Percentiles rank a stretch among this genome's conserved stretches.
Evolutionary conservation across 2,888 invertebrate species (phyloP).

Genomic region (Ophion ellenae): DNA sequence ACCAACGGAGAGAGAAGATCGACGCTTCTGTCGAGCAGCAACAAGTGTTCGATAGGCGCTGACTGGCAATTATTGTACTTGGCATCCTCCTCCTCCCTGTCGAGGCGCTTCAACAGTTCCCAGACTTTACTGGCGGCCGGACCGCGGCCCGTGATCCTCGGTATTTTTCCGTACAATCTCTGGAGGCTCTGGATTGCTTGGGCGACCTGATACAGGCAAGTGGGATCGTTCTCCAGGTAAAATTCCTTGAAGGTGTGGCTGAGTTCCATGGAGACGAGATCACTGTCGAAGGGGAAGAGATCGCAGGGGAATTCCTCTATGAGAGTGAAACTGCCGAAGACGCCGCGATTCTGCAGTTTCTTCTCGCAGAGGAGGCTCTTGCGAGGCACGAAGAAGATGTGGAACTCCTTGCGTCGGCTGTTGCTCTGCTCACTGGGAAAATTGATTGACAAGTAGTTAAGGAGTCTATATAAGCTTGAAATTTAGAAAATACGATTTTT

Average conservation of each 20-base stretch:
- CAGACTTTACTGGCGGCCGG: slow-evolving; percentile 94
- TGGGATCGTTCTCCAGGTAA: slow-evolving; percentile 94
- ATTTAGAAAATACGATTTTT: no score
- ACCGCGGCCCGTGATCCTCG: slow-evolving; percentile 95
- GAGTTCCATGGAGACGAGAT: slow-evolving; percentile 96
- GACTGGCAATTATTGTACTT: slow-evolving; percentile 85
- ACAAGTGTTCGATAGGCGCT: slow-evolving; percentile 92
- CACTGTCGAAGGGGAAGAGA: slow-evolving; percentile 95
- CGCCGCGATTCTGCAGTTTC: slow-evolving; percentile 92
- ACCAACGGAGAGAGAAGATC: slow-evolving; percentile 96
- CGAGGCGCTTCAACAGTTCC: slow-evolving; percentile 92
- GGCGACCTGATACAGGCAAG: slow-evolving; percentile 94
- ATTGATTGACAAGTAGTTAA: not conserved
- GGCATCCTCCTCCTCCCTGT: slow-evolving; percentile 86
- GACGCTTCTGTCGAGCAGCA: slow-evolving; percentile 95
- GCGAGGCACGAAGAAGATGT: slow-evolving; percentile 95
- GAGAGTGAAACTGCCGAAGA: slow-evolving; percentile 90
- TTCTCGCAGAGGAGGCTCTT: slow-evolving; percentile 94
- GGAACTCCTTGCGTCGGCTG: slow-evolving; percentile 89
- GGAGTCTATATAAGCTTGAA: not conserved
- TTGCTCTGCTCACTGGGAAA: slow-evolving; percentile 43
- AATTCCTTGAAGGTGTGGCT: slow-evolving; percentile 92
- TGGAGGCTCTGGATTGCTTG: slow-evolving; percentile 94
- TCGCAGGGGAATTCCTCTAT: slow-evolving; percentile 95
- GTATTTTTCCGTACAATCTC: slow-evolving; percentile 94